Base-by-base conservation (phyloP, 2,888 invertebrate species). In the Drosophila crucigera region DNA sequence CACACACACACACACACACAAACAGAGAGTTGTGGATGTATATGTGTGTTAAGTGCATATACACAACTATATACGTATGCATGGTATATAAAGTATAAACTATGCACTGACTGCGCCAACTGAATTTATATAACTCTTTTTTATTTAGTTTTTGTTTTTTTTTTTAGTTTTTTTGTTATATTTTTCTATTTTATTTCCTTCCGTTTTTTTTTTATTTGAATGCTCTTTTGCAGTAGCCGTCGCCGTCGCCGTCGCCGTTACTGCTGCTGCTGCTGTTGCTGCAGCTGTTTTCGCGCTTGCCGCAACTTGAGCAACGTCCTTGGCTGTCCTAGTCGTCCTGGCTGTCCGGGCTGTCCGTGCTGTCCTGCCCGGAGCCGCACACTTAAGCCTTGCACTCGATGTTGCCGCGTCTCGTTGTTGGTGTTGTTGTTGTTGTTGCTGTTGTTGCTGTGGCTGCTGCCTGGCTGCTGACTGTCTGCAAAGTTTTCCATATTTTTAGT, bases 401-500 rank as follows among this genome's bases (percentile, higher is more conserved):
- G 68, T 37, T 67, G 67, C n/a, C 67, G 70, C 70, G 58, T 61
- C 50, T 55, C 60, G 60, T 69, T 74, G 71, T 68, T 70, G 73
- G 19, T 55, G 58, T 47, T 65, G 62, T 25, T 67, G 62, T 25
- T 67, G 73, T 19, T 49, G 58, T n/a, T 85, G 68, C n/a, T 83
- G 68, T 25, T 83, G 63, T 58, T 78, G 76, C 55, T 75, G 62
- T 64, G 73, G 87, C 63, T 78, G 76, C 54, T 78, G 78, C 65
- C 64, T 74, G 76, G 84, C 84, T 84, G 80, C 82, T 76, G 84
- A 67, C 90, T 84, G 85, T 86, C 85, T 86, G 85, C 82, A 86
- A 86, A 86, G 90, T 86, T 86, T 86, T 86, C 86, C 88, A 86
- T 86, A 86, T 90, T 90, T 90, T 86, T 84, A 84, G 84, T 90